These are phyloP conservation scores for Ochotona princeps DNA, from an alignment of 2,113 vertebrate species.

Conservation along the genomic window DNA sequence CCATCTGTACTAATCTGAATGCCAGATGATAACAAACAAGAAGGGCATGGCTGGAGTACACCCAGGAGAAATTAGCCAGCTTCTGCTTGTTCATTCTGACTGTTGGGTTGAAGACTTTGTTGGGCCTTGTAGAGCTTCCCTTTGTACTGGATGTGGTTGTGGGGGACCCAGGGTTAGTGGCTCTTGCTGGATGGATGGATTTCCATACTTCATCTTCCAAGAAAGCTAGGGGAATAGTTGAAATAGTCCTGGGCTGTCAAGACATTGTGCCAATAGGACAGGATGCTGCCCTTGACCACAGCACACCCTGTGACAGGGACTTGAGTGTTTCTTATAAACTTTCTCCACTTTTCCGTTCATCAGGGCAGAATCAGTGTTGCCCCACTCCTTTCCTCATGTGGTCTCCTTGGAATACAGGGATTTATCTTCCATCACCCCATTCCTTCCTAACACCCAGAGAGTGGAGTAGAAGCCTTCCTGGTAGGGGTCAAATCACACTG, in stretches of 20 bases:
- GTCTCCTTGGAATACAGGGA: neutral
- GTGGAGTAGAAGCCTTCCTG: neutral
- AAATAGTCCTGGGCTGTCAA: neutral
- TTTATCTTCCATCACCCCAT: neutral
- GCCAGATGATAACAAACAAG: neutral
- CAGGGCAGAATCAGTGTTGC: neutral
- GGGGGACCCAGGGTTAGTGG: neutral
- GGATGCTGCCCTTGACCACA: neutral
- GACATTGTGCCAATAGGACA: neutral
- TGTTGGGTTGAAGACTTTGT: neutral
- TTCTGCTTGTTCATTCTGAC: neutral
- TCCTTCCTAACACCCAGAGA: neutral
- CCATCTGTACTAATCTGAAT: neutral
- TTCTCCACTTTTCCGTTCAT: neutral
- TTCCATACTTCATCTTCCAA: neutral
- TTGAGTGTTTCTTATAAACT: neutral
- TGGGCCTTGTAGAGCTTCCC: neutral
- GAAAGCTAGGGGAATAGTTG: neutral
- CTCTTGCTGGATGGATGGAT: neutral
- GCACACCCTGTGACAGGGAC: neutral
- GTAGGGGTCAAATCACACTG: neutral
- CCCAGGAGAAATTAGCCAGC: neutral
- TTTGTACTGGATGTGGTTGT: neutral
- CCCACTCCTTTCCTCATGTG: too few relatives aligned
- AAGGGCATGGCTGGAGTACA: neutral